phyloP scores from a whole-genome alignment of 2,888 invertebrate species.

The Drosophila bunnanda region DNA sequence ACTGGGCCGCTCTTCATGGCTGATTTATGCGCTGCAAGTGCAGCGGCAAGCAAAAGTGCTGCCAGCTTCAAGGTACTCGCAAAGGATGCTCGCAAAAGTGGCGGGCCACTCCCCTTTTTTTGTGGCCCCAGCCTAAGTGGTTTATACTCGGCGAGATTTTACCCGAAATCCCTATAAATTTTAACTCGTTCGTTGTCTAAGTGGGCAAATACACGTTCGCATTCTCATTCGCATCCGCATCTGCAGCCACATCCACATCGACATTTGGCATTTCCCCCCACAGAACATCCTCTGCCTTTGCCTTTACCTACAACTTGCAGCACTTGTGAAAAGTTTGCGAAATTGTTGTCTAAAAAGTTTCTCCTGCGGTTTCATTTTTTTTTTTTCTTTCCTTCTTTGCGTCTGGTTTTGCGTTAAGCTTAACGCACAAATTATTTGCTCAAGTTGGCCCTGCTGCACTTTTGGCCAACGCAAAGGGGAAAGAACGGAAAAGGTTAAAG shows the following conservation, averaged over 20 bases:
- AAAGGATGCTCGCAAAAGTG: slow-evolving; percentile 28
- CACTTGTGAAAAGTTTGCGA: slow-evolving; percentile 70
- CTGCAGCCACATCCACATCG: slow-evolving; percentile 51
- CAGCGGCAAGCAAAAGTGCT: slow-evolving; percentile 40
- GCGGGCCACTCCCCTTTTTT: slow-evolving; percentile 36
- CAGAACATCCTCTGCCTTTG: neutral
- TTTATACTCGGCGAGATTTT: slow-evolving; percentile 77
- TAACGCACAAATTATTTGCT: slow-evolving; percentile 75
- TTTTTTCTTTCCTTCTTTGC: slow-evolving; percentile 12
- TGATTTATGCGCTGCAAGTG: slow-evolving; percentile 72
- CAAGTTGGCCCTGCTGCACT: slow-evolving; percentile 55
- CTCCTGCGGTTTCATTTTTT: slow-evolving; percentile 57
- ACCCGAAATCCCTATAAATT: slow-evolving; percentile 78
- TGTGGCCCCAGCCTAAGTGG: slow-evolving; percentile 62
- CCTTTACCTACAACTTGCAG: slow-evolving; percentile 20
- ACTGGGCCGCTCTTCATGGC: slow-evolving; percentile 63
- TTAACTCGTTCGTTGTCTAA: slow-evolving; percentile 74
- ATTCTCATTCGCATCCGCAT: slow-evolving; percentile 46
- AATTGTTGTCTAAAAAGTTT: slow-evolving; percentile 78
- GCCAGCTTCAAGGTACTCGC: slow-evolving; percentile 45
- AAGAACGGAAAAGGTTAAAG: slow-evolving; percentile 45
- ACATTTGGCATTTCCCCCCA: slow-evolving; percentile 31
- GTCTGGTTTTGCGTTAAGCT: slow-evolving; percentile 62
- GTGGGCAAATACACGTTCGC: slow-evolving; percentile 71
- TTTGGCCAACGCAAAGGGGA: slow-evolving; percentile 6